A percentile compares a stretch with the other conserved stretches of the same genome.
Evolutionary conservation across 2,797 vertebrate genomes (phyloP).

Genomic region (Sciurus carolinensis): DNA sequence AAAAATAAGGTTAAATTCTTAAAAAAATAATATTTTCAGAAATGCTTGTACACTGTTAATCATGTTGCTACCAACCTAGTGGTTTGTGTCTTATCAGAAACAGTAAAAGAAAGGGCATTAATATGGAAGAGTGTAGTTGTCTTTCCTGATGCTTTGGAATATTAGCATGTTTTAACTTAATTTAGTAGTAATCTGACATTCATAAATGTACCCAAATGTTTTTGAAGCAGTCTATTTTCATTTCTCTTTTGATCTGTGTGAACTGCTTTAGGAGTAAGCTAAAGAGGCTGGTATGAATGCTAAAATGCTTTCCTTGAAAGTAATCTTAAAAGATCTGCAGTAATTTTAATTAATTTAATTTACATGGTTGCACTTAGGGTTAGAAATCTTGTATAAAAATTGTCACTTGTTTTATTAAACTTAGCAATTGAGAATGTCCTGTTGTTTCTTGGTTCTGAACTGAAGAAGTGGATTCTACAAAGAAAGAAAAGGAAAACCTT

Average conservation of each 20-base stretch:
- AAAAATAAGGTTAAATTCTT: too few relatives aligned
- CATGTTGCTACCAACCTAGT: background rate
- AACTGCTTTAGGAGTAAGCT: background rate
- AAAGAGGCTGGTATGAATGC: background rate
- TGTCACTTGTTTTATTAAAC: slow-evolving; percentile 42
- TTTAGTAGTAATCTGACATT: slow-evolving; percentile 39
- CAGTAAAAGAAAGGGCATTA: background rate
- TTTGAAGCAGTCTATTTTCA: slow-evolving; percentile 9
- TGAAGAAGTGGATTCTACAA: slow-evolving; percentile 45
- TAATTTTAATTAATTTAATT: slow-evolving; percentile 31
- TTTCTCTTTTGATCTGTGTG: slow-evolving; percentile 58
- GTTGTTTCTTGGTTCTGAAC: slow-evolving; percentile 45
- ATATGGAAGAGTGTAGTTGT: background rate
- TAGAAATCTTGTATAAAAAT: slow-evolving; percentile 51
- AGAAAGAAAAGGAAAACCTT: background rate
- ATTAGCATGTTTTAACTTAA: slow-evolving; percentile 47
- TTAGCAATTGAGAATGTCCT: background rate
- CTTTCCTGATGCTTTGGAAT: slow-evolving; percentile 39
- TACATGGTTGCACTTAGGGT: background rate
- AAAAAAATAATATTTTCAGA: background rate
- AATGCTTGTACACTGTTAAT: background rate
- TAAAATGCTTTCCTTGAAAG: slow-evolving; percentile 49
- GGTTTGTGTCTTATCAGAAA: slow-evolving; percentile 31
- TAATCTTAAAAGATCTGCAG: background rate
- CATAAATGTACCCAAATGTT: slow-evolving; percentile 29